Evolutionary conservation across 2,888 invertebrate species (phyloP).

Genomic region (Drosophila ezoana): DNA sequence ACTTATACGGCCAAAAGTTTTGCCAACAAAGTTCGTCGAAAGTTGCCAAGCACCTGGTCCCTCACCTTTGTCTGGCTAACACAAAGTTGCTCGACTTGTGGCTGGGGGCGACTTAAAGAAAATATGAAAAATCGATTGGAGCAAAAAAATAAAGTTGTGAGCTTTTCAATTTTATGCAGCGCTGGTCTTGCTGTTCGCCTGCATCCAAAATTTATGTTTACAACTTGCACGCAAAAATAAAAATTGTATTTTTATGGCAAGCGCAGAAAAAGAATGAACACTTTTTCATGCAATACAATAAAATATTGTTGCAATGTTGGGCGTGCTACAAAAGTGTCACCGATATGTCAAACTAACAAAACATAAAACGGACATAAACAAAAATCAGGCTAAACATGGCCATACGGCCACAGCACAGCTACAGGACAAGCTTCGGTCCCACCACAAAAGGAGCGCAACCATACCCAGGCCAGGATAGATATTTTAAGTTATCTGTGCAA

Average conservation of each 20-base stretch:
- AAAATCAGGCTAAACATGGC: slow-evolving; percentile 46
- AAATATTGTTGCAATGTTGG: slow-evolving; percentile 70
- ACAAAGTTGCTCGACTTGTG: slow-evolving; percentile 66
- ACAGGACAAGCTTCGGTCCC: neutral
- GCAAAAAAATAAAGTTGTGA: slow-evolving; percentile 42
- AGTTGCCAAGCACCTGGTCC: slow-evolving; percentile 71
- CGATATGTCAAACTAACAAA: slow-evolving; percentile 81
- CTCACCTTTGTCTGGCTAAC: slow-evolving; percentile 44
- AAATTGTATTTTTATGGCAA: slow-evolving; percentile 72
- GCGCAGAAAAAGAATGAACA: slow-evolving; percentile 32
- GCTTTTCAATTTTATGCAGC: slow-evolving; percentile 73
- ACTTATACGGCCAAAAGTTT: slow-evolving; percentile 76
- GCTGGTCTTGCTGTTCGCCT: slow-evolving; percentile 33
- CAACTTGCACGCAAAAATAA: slow-evolving; percentile 70
- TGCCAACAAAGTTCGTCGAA: slow-evolving; percentile 62
- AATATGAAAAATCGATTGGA: slow-evolving; percentile 68
- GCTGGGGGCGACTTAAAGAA: slow-evolving; percentile 38
- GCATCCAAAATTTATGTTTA: slow-evolving; percentile 71
- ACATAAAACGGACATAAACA: slow-evolving; percentile 71
- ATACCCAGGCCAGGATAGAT: slow-evolving; percentile 44
- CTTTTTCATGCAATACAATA: slow-evolving; percentile 69
- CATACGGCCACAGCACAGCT: slow-evolving; percentile 10
- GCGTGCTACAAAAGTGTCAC: slow-evolving; percentile 70
- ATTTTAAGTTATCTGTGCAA: slow-evolving; percentile 77
- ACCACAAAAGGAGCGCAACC: slow-evolving; percentile 11